Conservation (phyloP, 2,888 invertebrate species). For the Vandiemenella viatica region DNA sequence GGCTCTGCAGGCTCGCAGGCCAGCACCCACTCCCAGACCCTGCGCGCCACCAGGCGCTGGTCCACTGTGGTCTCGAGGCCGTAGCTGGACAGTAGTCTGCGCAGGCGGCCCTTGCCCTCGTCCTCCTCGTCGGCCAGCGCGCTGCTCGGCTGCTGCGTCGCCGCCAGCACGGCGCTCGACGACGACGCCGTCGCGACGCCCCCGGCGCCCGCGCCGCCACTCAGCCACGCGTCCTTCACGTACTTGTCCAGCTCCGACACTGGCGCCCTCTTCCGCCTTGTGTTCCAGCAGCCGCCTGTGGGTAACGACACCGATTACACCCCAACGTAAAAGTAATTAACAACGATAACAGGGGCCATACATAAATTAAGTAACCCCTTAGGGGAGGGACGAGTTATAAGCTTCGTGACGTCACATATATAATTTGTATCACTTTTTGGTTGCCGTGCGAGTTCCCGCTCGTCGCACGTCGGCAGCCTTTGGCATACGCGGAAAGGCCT, state of each 20-base stretch:
- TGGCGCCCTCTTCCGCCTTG: slow-evolving; percentile 45
- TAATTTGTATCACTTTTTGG: no score
- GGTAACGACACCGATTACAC: no score
- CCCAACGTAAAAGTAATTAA: no score
- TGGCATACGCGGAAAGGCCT: no score
- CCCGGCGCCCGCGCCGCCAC: slow-evolving; percentile 17
- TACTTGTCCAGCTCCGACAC: slow-evolving; percentile 43
- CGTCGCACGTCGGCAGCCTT: no score
- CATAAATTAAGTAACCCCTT: no score
- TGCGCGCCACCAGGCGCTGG: slow-evolving; percentile 40
- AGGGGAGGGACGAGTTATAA: no score
- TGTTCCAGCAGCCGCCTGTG: slow-evolving; percentile 54
- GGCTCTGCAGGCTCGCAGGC: slow-evolving; percentile 31
- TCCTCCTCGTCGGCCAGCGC: slow-evolving; percentile 36
- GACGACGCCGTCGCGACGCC: slow-evolving; percentile 3
- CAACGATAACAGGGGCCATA: no score
- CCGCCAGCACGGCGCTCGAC: slow-evolving; percentile 2
- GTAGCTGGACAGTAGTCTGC: slow-evolving; percentile 39
- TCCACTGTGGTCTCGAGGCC: slow-evolving; percentile 49
- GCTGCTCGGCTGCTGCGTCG: slow-evolving; percentile 34
- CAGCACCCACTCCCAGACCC: slow-evolving; percentile 52
- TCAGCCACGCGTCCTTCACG: slow-evolving; percentile 42
- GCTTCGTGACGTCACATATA: no score
- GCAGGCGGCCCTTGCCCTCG: slow-evolving; percentile 37
- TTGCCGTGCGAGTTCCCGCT: no score